Evolutionary conservation across 1,140 invertebrate genomes (phyloP), one percentile per base, ranked within the genome.

Genomic region (Ostrea edulis): DNA sequence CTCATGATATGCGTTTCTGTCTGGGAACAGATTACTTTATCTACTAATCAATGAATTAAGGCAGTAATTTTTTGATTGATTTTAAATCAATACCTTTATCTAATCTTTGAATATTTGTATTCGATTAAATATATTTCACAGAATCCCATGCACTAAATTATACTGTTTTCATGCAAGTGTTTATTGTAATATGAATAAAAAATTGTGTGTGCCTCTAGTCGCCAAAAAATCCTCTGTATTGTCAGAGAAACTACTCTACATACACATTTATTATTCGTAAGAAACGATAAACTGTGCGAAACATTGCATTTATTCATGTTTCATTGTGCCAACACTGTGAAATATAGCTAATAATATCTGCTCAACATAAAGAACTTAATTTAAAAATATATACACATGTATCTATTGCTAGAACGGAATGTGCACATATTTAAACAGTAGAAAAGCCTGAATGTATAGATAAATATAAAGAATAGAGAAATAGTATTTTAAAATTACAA

Each of bases 311-410:
- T 20, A 17, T n/a, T 20, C 2, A 20, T 62, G 17, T 62, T 62
- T 20, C 17, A 62, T 62, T 62, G 55, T 8, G 17, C 55, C 55
- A n/a, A 17, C 55, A 62, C 55, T 62, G 17, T 77, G 22, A 35
- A 25, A 35, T 25, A 68, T 29, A 77, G 22, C 68, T 77, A 77
- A 29, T 35, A 77, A 77, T 12, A 77, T 77, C 29, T 35, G 22
- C 68, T 29, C 25, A 77, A 25, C 68, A 77, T 29, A 77, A 29
- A 29, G 68, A 77, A 77, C 68, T 29, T 77, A 77, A 77, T 29
- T 25, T 35, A 44, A 77, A 35, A 77, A 35, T 22, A 77, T 29
- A 77, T 29, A 62, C 9, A 62, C 4, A 62, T 77, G 22, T 77
- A 25, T 77, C 68, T 77, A 25, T 77, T 35, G 68, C 68, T 77